These are phyloP conservation scores for Yponomeuta evonymella DNA, from an alignment of 2,888 invertebrate genomes.

Conservation along the genomic window DNA sequence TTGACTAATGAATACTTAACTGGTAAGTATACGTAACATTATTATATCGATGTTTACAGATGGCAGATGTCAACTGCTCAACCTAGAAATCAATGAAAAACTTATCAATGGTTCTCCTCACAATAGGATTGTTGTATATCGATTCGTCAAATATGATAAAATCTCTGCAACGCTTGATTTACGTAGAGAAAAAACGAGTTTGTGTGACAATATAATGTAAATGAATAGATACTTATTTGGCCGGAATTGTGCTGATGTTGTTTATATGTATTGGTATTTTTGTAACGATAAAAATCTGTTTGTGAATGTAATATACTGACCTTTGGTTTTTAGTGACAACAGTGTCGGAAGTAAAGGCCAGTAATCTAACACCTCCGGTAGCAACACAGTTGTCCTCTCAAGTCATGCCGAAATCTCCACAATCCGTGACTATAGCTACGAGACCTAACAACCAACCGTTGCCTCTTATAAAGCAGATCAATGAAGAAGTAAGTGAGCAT, in stretches of 20 bases:
- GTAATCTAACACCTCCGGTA: conserved; percentile 49
- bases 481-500: conserved; percentile 55
- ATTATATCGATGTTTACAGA: too few species aligned
- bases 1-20: conserved; percentile 72
- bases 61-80: too few species aligned
- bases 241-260: too few species aligned
- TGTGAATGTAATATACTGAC: conserved; percentile 12
- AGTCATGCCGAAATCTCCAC: conserved; percentile 25
- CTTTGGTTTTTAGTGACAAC: conserved; percentile 44
- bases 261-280: background rate
- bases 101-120: too few species aligned
- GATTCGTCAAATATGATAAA: too few species aligned
- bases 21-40: conserved; percentile 37
- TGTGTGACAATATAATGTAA: background rate
- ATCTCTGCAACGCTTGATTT: too few species aligned
- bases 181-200: too few species aligned
- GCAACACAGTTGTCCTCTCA: conserved; percentile 29
- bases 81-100: too few species aligned
- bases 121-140: too few species aligned
- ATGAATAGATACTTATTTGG: too few species aligned
- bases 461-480: conserved; percentile 64
- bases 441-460: conserved; percentile 56
- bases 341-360: conserved; percentile 57
- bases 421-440: conserved; percentile 27
- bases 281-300: background rate